These are phyloP conservation scores for Bryconaethiops microstoma DNA, from an alignment of 2,797 vertebrate genomes.

Conservation along the genomic window DNA sequence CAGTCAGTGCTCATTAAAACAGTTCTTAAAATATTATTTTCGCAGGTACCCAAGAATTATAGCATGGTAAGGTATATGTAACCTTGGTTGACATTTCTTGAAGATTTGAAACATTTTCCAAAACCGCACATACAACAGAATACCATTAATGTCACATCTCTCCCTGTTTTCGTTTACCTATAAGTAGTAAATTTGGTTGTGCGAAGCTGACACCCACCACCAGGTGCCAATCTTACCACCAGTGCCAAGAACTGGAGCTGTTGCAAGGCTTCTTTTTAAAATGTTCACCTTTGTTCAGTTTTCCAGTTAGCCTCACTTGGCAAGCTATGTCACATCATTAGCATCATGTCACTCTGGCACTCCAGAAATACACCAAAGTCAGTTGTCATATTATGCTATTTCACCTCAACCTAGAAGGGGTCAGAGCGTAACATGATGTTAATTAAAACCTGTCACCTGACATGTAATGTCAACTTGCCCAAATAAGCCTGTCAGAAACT, in stretches of 20 bases:
- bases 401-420: not conserved
- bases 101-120: not conserved
- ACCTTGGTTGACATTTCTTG: not conserved
- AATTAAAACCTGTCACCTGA: not conserved
- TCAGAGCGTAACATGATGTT: not conserved
- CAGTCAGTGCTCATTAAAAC: no score
- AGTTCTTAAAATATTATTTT: no score
- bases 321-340: not conserved
- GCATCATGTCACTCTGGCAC: not conserved
- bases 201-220: not conserved
- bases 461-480: not conserved
- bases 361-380: not conserved
- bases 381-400: not conserved
- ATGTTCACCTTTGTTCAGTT: not conserved
- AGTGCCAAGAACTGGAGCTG: not conserved
- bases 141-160: not conserved
- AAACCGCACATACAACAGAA: not conserved
- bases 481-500: not conserved
- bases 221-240: not conserved
- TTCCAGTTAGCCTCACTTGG: not conserved
- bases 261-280: not conserved
- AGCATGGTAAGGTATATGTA: no score
- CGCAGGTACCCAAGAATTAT: no score
- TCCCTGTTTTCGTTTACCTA: conserved; percentile 1
- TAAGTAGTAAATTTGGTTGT: not conserved